Percentiles rank a stretch among this genome's conserved stretches.
These are phyloP conservation scores for Parnassius mnemosyne DNA, from an alignment of 2,888 invertebrate species.

Conservation along the genomic window DNA sequence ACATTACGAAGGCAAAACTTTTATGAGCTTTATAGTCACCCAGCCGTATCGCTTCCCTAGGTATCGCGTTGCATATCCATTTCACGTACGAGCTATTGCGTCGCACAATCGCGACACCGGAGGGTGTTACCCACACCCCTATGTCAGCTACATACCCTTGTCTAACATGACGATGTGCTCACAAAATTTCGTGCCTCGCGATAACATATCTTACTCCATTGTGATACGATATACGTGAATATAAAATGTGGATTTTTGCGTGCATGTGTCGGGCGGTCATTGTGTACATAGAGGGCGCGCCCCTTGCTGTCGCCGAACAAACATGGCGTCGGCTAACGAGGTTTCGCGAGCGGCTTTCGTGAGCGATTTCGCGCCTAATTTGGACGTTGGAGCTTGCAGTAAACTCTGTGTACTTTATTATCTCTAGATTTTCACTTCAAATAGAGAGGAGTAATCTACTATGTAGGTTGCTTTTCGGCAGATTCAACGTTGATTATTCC, in stretches of 20 bases:
- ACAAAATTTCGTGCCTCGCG: constrained; percentile 18
- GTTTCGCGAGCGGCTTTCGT: constrained; percentile 72
- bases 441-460: constrained; percentile 36
- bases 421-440: constrained; percentile 46
- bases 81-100: constrained; percentile 71
- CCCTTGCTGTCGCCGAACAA: constrained; percentile 75
- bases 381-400: constrained; percentile 44
- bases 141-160: constrained; percentile 62
- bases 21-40: constrained; percentile 4
- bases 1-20: not conserved
- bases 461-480: constrained; percentile 30
- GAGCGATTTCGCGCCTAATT: constrained; percentile 79
- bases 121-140: constrained; percentile 73
- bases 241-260: constrained; percentile 23
- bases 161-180: constrained; percentile 43
- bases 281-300: constrained; percentile 78
- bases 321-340: constrained; percentile 77
- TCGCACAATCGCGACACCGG: constrained; percentile 67
- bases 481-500: too few species aligned
- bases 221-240: constrained; percentile 31
- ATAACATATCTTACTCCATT: constrained; percentile 40
- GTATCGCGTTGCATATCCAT: constrained; percentile 73
- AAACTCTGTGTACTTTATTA: constrained; percentile 46
- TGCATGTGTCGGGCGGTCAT: constrained; percentile 43
- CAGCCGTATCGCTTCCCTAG: constrained; percentile 56